Evolutionary conservation across 2,888 invertebrate species (phyloP).

Genomic region (Epistrophe eligans): DNA sequence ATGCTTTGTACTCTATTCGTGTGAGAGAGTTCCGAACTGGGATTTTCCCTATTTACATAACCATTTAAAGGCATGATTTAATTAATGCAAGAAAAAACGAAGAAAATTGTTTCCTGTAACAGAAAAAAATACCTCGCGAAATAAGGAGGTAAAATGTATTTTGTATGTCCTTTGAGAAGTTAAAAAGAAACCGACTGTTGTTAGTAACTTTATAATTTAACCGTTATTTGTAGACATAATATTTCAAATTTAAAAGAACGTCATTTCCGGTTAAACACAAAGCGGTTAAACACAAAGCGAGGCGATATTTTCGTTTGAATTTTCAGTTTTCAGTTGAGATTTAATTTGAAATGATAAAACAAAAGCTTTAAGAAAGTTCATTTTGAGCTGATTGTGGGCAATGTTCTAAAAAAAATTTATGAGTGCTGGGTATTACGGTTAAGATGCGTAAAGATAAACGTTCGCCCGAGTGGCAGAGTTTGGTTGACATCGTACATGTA

Average conservation of each 20-base stretch:
- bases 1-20: conserved; percentile 19
- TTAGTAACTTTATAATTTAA: conserved; percentile 11
- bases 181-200: conserved; percentile 9
- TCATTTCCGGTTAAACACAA: conserved; percentile 44
- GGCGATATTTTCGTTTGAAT: neutral
- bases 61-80: conserved; percentile 27
- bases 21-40: conserved; percentile 36
- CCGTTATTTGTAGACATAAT: conserved; percentile 23
- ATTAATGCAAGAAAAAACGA: conserved; percentile 25
- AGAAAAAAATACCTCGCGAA: neutral
- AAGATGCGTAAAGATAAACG: too few species aligned
- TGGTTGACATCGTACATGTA: too few species aligned
- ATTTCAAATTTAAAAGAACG: conserved; percentile 10
- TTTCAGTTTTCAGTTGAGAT: neutral
- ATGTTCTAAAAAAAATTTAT: too few species aligned
- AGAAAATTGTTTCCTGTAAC: conserved; percentile 19
- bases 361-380: too few species aligned
- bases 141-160: neutral
- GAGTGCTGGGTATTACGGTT: too few species aligned
- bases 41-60: conserved; percentile 64
- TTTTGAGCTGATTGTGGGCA: too few species aligned
- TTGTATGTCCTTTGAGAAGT: neutral
- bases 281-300: conserved; percentile 8
- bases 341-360: too few species aligned
- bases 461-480: too few species aligned